Percentiles rank a stretch among this genome's conserved stretches.
These are phyloP conservation scores for Hipposideros larvatus DNA, from an alignment of 2,797 vertebrate genomes.

Conservation along the genomic window DNA sequence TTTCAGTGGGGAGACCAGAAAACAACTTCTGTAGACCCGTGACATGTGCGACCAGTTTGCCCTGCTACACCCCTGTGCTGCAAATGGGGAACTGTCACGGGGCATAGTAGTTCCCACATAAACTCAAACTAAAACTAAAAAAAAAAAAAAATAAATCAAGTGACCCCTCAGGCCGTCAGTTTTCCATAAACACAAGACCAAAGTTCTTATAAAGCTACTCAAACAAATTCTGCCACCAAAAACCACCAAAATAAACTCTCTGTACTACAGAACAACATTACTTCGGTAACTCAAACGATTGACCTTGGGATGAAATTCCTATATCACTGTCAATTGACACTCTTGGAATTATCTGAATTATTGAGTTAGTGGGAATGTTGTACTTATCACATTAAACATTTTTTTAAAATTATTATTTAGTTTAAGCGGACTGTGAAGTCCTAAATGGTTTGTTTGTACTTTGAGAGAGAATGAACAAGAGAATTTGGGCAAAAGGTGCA, in stretches of 20 bases:
- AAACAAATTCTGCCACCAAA: conserved; percentile 48
- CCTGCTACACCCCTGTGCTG: background rate
- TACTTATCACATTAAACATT: background rate
- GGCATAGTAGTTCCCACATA: background rate
- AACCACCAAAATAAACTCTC: background rate
- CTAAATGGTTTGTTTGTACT: background rate
- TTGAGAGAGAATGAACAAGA: too few species aligned
- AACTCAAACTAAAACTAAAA: background rate
- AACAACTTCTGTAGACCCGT: background rate
- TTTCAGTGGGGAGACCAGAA: background rate
- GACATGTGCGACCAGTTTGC: background rate
- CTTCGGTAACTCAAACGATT: background rate
- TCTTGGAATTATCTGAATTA: background rate
- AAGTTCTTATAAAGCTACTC: conserved; percentile 1
- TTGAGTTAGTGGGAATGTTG: background rate
- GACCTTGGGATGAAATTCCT: background rate
- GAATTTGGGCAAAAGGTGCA: background rate
- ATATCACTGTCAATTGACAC: background rate
- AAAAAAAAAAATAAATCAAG: background rate
- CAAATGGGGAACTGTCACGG: background rate
- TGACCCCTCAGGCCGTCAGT: background rate
- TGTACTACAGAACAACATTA: background rate
- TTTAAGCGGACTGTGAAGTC: background rate
- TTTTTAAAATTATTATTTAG: background rate
- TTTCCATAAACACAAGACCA: background rate